Evolutionary conservation across 2,888 invertebrate species (phyloP).

Genomic region (Mythimna lalbum): DNA sequence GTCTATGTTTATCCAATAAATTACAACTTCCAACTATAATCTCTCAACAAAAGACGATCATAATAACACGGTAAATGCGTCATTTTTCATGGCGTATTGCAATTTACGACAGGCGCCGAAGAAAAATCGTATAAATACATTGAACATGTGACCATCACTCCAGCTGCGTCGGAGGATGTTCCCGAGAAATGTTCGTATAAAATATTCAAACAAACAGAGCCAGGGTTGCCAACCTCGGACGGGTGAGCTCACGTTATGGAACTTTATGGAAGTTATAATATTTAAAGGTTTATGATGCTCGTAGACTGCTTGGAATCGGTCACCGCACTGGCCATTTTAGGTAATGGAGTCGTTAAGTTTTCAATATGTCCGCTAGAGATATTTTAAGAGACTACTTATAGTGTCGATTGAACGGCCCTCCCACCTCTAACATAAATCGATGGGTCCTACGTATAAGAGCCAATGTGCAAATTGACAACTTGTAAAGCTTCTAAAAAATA

Average conservation of each 20-base stretch:
- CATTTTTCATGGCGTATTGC: slow-evolving; percentile 41
- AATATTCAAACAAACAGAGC: slow-evolving; percentile 60
- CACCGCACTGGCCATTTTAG: slow-evolving; percentile 14
- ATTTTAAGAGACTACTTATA: neutral
- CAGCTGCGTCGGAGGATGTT: slow-evolving; percentile 50
- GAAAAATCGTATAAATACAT: slow-evolving; percentile 56
- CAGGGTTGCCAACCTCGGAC: slow-evolving; percentile 46
- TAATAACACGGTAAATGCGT: slow-evolving; percentile 33
- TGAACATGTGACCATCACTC: slow-evolving; percentile 50
- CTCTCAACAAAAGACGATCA: slow-evolving; percentile 39
- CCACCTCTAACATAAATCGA: no score
- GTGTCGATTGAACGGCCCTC: neutral
- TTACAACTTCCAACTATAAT: slow-evolving; percentile 13
- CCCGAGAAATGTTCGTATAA: slow-evolving; percentile 52
- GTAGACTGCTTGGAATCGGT: slow-evolving; percentile 34
- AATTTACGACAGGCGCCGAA: slow-evolving; percentile 47
- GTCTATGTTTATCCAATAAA: slow-evolving; percentile 17
- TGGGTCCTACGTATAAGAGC: no score
- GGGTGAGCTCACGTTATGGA: slow-evolving; percentile 47
- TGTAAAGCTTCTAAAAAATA: no score
- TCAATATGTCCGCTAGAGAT: neutral
- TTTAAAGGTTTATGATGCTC: slow-evolving; percentile 48
- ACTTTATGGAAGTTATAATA: slow-evolving; percentile 52
- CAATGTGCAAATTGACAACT: no score
- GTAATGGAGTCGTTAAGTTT: slow-evolving; percentile 10